Evolutionary conservation across 2,888 invertebrate species (phyloP).

Genomic region (Sericinus montela): DNA sequence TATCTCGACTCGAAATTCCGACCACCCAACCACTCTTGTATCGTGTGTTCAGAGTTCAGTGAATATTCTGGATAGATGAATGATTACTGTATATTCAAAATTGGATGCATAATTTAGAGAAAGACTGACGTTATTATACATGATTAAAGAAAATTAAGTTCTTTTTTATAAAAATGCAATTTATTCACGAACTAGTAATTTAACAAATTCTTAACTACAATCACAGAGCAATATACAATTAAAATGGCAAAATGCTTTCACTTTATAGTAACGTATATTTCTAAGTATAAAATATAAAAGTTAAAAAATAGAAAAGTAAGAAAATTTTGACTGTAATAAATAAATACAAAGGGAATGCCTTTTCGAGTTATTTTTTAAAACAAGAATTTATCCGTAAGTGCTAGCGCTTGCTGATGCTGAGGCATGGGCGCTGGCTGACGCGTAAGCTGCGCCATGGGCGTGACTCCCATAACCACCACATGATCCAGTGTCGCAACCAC

Average conservation of each 20-base stretch:
- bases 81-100: no score
- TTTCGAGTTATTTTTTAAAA: no score
- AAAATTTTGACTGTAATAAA: no score
- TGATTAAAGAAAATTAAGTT: not conserved
- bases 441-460: slow-evolving; percentile 36
- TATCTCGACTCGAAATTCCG: no score
- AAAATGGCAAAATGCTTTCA: not conserved
- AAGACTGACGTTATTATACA: no score
- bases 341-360: no score
- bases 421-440: slow-evolving; percentile 52
- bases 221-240: slow-evolving; percentile 5
- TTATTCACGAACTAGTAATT: not conserved
- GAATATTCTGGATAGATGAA: no score
- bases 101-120: no score
- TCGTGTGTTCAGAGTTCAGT: no score
- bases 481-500: slow-evolving; percentile 18
- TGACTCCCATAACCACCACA: slow-evolving; percentile 35
- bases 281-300: no score
- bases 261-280: not conserved
- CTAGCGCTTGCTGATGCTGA: slow-evolving; percentile 48
- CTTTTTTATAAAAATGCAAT: not conserved
- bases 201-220: slow-evolving; percentile 5
- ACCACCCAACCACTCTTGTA: no score
- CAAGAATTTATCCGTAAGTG: slow-evolving; percentile 38
- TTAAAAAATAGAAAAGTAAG: no score